Conservation (phyloP, 2,113 vertebrate genomes). For the Zapornia atra region DNA sequence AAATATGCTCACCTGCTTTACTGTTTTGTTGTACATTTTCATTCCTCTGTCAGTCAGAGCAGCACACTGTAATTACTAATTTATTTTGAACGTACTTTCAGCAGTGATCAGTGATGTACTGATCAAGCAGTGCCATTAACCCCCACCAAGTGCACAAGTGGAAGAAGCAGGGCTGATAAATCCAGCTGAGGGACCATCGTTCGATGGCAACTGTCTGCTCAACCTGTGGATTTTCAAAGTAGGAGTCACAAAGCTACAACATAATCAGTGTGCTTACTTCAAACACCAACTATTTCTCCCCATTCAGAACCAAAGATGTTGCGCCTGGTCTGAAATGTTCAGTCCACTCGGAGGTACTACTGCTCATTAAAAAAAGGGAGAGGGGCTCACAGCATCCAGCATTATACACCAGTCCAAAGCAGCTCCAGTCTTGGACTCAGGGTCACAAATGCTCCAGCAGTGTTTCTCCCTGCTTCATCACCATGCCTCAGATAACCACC, state of each 20-base stretch:
- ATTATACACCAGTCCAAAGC: not conserved
- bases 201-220: not conserved
- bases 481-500: not conserved
- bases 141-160: fast-evolving
- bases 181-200: not conserved
- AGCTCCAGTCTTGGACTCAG: not conserved
- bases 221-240: not conserved
- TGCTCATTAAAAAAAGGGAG: not conserved
- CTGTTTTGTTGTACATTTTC: not conserved
- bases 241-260: not conserved
- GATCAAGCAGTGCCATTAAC: not conserved
- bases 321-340: not conserved
- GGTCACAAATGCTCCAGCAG: too few species aligned
- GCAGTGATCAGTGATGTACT: not conserved
- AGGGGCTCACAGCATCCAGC: not conserved
- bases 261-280: not conserved
- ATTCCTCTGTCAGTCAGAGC: not conserved
- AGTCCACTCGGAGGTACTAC: not conserved
- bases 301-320: fast-evolving
- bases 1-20: not conserved
- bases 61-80: not conserved
- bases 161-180: not conserved
- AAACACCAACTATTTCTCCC: not conserved
- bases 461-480: not conserved
- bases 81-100: not conserved